A percentile compares a stretch with the other conserved stretches of the same genome.
phyloP scores from a whole-genome alignment of 2,888 invertebrate species.

The Rhagonycha fulva region DNA sequence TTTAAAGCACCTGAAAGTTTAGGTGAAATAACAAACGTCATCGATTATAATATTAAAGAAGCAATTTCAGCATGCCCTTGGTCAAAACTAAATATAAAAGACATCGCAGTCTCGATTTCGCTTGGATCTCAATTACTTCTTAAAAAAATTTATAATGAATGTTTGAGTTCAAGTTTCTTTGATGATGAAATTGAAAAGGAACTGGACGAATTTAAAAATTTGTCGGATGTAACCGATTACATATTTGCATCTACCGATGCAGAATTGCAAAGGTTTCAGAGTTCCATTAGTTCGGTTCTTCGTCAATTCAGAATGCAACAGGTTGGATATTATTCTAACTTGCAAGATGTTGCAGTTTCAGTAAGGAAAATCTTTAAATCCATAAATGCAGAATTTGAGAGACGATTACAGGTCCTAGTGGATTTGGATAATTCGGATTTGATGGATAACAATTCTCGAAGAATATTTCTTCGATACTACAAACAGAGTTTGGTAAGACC shows the following conservation, averaged over 20 bases:
- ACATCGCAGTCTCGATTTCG: not conserved
- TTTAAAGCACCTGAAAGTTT: not conserved
- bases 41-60: not conserved
- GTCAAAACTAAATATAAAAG: not conserved
- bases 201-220: not conserved
- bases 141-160: not conserved
- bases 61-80: not conserved
- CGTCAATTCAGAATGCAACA: not conserved
- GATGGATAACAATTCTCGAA: too few relatives aligned
- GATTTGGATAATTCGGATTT: too few relatives aligned
- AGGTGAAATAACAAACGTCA: not conserved
- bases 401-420: too few relatives aligned
- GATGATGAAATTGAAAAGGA: not conserved
- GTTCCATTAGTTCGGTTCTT: not conserved
- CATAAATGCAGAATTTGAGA: too few relatives aligned
- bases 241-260: constrained; percentile 1
- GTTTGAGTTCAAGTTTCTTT: not conserved
- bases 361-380: too few relatives aligned
- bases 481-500: too few relatives aligned
- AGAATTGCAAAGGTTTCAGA: not conserved
- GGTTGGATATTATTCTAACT: not conserved
- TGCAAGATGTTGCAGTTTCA: too few relatives aligned
- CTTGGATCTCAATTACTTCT: not conserved
- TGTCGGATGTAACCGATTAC: not conserved
- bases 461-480: too few relatives aligned